Evolutionary conservation across 2,113 vertebrate species (phyloP).

Genomic region (Puntigrus tetrazona): DNA sequence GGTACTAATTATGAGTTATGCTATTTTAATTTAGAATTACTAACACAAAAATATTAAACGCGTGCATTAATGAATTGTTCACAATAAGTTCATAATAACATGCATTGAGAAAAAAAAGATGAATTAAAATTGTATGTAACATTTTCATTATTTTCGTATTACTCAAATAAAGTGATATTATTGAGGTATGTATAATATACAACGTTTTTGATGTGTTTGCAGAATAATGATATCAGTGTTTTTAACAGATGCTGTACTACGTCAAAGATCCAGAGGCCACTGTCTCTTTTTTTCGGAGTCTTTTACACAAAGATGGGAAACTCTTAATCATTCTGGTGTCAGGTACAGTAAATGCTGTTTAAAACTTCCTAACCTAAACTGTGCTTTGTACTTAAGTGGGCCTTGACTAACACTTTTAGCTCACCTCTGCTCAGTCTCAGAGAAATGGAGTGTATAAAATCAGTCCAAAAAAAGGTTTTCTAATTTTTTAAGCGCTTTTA

Average conservation of each 20-base stretch:
- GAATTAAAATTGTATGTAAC: too few relatives aligned
- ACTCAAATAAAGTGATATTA: neutral
- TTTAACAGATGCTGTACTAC: conserved; percentile 85
- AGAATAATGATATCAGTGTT: neutral
- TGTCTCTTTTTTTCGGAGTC: conserved; percentile 82
- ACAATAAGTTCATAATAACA: too few relatives aligned
- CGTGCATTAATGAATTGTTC: too few relatives aligned
- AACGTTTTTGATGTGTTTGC: neutral
- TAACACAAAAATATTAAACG: neutral
- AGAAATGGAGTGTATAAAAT: neutral
- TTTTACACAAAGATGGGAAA: conserved; percentile 79
- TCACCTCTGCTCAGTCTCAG: neutral
- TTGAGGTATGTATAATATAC: neutral
- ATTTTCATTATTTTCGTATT: neutral
- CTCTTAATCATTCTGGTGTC: conserved; percentile 88
- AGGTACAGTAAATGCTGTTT: conserved; percentile 72
- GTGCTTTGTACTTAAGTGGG: neutral
- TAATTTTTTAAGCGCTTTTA: neutral
- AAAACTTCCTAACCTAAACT: neutral
- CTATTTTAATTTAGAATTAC: neutral
- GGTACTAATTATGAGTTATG: too few relatives aligned
- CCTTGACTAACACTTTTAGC: neutral
- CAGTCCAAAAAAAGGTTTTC: too few relatives aligned
- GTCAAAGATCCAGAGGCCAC: conserved; percentile 82
- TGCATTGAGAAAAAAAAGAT: too few relatives aligned